Evolutionary conservation across 2,113 vertebrate genomes (phyloP).

Genomic region (Tyto alba): DNA sequence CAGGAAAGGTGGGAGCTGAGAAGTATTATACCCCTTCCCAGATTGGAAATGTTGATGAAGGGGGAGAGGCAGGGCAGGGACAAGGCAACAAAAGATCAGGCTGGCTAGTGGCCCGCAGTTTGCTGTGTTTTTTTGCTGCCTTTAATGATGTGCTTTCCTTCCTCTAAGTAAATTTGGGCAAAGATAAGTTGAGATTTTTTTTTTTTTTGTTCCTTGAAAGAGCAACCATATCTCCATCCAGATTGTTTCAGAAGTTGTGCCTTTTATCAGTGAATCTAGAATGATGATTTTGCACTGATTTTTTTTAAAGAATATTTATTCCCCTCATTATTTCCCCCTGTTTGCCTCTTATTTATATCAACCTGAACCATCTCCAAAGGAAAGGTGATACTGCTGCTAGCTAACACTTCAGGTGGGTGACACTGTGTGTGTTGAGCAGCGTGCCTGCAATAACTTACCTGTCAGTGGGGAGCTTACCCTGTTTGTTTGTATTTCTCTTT

Average conservation of each 20-base stretch:
- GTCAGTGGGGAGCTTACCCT: not conserved
- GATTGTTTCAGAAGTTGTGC: not conserved
- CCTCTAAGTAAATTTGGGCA: not conserved
- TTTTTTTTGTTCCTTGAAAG: not conserved
- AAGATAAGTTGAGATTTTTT: not conserved
- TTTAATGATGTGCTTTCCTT: not conserved
- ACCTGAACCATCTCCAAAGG: not conserved
- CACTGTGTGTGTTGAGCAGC: not conserved
- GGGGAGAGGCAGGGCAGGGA: not conserved
- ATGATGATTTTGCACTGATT: not conserved
- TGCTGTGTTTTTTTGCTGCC: not conserved
- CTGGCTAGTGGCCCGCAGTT: not conserved
- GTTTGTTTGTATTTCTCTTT: conserved; percentile 18
- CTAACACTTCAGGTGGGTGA: not conserved
- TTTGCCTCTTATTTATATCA: not conserved
- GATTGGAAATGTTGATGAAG: not conserved
- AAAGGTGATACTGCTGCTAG: not conserved
- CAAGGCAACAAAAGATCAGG: not conserved
- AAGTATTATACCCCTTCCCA: not conserved
- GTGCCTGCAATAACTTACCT: not conserved
- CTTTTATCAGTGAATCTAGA: not conserved
- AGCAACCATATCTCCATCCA: not conserved
- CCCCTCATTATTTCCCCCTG: not conserved
- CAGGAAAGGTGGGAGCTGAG: not conserved
- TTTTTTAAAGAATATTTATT: not conserved